These are phyloP conservation scores for Strigamia maritima DNA, from an alignment of 2,888 invertebrate species.

Conservation along the genomic window DNA sequence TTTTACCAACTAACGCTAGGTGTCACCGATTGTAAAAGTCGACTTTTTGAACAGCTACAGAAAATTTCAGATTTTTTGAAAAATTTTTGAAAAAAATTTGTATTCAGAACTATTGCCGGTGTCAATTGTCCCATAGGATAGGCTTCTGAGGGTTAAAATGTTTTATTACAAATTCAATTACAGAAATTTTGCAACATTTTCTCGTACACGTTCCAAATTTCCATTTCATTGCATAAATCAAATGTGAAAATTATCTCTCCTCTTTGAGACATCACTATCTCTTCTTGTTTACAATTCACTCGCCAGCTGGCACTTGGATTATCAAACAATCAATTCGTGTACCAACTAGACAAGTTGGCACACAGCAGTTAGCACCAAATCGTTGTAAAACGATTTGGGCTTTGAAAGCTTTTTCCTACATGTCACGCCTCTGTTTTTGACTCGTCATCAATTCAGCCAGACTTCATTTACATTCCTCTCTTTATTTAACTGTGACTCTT, in stretches of 20 bases:
- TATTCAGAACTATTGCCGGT: too few relatives aligned
- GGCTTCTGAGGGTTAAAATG: too few relatives aligned
- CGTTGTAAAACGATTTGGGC: not conserved
- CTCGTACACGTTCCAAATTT: not conserved
- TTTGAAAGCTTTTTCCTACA: not conserved
- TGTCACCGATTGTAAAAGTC: too few relatives aligned
- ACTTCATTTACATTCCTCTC: not conserved
- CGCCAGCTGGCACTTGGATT: not conserved
- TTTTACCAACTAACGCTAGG: too few relatives aligned
- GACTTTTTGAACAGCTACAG: too few relatives aligned
- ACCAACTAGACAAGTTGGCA: not conserved
- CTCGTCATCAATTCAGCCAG: not conserved
- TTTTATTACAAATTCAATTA: too few relatives aligned
- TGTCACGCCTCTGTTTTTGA: not conserved
- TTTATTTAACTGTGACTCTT: not conserved
- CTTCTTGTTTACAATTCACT: not conserved
- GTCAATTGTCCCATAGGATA: too few relatives aligned
- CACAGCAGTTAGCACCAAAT: not conserved
- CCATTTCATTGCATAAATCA: slow-evolving; percentile 13
- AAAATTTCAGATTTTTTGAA: too few relatives aligned
- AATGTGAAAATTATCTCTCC: not conserved
- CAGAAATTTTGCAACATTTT: too few relatives aligned
- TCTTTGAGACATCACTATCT: not conserved
- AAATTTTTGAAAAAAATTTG: too few relatives aligned
- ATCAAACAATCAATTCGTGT: not conserved